These are phyloP conservation scores for Noctua pronuba DNA, from an alignment of 2,888 invertebrate genomes.

Conservation along the genomic window DNA sequence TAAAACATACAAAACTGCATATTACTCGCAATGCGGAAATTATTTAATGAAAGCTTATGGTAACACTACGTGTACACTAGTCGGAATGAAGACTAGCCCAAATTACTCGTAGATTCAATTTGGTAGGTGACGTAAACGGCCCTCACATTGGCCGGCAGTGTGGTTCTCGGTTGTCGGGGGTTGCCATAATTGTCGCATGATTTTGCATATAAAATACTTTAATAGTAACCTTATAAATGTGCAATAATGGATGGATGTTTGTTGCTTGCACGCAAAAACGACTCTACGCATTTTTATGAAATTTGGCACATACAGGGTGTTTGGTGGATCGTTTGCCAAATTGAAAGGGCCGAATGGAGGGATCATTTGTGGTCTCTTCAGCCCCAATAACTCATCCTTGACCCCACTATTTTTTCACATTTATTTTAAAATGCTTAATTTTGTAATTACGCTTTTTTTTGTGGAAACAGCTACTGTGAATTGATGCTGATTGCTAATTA, in stretches of 20 bases:
- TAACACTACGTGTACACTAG: constrained; percentile 40
- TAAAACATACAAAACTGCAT: not conserved
- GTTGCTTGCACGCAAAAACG: not conserved
- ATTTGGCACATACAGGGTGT: not conserved
- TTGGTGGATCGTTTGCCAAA: no score
- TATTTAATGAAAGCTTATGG: constrained; percentile 12
- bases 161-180: constrained; percentile 24
- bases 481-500: not conserved
- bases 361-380: no score
- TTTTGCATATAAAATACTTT: not conserved
- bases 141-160: constrained; percentile 44
- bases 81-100: constrained; percentile 51
- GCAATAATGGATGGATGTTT: not conserved
- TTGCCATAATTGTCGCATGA: constrained; percentile 18
- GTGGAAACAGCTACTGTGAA: not conserved
- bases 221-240: not conserved
- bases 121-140: constrained; percentile 62
- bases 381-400: no score
- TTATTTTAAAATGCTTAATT: no score
- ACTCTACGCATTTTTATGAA: not conserved
- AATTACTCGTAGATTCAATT: constrained; percentile 65
- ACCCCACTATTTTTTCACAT: no score
- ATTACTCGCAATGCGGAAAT: not conserved
- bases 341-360: no score
- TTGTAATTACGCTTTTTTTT: not conserved